Evolutionary conservation across 2,797 vertebrate species (phyloP), one percentile per base, ranked within the genome.

Genomic region (Champsocephalus gunnari): DNA sequence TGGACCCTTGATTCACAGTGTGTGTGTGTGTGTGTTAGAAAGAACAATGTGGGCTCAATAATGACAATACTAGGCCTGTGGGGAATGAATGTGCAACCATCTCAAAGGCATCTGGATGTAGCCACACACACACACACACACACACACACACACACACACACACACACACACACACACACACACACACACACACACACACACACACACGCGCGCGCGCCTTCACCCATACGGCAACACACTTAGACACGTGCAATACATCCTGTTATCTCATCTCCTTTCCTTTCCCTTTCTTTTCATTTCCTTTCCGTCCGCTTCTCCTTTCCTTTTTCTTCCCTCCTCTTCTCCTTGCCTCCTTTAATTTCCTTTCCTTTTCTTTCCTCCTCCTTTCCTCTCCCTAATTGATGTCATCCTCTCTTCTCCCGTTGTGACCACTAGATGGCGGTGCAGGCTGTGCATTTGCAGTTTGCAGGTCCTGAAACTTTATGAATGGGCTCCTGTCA

Each of bases 371-470:
- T 16, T 28, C 47, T 65, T 32, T 21, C 64, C 17, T 67, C 17
- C 8, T 59, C 34, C 34, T 48, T 6, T 12, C 14, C 8, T 11
- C 32, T 48, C 41, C 10, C 6, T 38, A 50, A 48, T 34, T 56
- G 43, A 32, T 54, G n/a, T 17, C 50, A 17, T 59, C 70, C n/a
- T 28, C 47, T 65, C 45, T n/a, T 61, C 17, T 67, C 17, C 8
- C 60, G 32, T 34, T 12, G 28, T 2, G 8, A 47, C 91, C 94
- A 87, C 88, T 88, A 79, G 93, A 83, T 91, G 90, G 78, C 80
- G 86, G 66, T 80, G 41, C 47, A 88, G 70, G 62, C 75, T 50
- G 5, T 78, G 2, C 3, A 56, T 78, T 17, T 79, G 2, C 3
- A 56, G 77, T 17, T 81, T 45, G n/a, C 6, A 12, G 6, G 47